Base-by-base conservation (phyloP, 2,797 vertebrate genomes). In the Notoglanidium macrostoma region DNA sequence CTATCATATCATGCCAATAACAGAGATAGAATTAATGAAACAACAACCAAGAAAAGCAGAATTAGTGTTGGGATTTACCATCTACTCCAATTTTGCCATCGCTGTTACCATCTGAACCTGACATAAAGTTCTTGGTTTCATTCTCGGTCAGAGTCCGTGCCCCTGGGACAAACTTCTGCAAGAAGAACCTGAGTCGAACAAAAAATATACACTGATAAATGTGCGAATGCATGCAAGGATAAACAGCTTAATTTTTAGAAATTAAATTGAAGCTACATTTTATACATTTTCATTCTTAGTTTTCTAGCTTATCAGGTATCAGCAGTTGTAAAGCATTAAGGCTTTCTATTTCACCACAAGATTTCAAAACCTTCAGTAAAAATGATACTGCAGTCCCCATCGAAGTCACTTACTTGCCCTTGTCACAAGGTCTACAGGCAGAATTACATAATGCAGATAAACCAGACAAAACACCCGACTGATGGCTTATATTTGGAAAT, bases 41-140 rank as follows among this genome's bases (percentile, higher is more conserved):
- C 14, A 65, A 46, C 23, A 49, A 3, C 15, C 8, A 87, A 19
- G 3, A 54, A 46, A 59, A 80, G 12, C 3, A 68, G 23, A 32
- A 44, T 68, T 14, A 35, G 55, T 35, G 78, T 14, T 55, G 55
- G n/a, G 90, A 91, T 93, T 82, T 84, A 99, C 98, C 98, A 0
- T 98, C 97, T 85, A 91, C 96, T 92, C 98, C 98, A 65, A 99
- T 98, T 94, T 92, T 97, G 51, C 98, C 98, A 23, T 99, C 98
- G 32, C 95, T 96, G 12, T 99, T 96, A 1, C 97, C 97, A 90
- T 99, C 98, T 51, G 96, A 97, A 63, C 96, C 96, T 74, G 95
- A 95, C 92, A 99, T 89, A 89, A 99, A 95, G 77, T 93, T 95
- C 93, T 97, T 98, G 89, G 96, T 96, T 94, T 99, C 98, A 88